These are phyloP conservation scores for Megalurothrips usitatus DNA, from an alignment of 2,888 invertebrate genomes.

Conservation along the genomic window DNA sequence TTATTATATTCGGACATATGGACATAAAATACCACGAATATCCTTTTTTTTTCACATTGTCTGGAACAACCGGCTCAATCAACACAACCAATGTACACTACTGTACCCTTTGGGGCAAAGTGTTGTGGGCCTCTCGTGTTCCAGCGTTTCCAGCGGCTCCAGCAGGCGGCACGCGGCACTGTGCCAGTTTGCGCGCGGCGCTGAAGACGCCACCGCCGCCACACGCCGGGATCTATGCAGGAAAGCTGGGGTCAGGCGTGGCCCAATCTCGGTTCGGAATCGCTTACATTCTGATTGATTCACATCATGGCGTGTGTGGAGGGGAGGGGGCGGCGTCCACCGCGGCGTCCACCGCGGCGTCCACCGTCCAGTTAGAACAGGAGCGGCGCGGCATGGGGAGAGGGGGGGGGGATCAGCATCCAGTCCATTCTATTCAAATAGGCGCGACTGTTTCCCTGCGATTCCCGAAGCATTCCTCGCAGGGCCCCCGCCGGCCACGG, in stretches of 20 bases:
- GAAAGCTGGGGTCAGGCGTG: too few relatives aligned
- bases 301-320: neutral
- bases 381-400: neutral
- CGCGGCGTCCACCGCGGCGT: neutral
- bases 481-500: neutral
- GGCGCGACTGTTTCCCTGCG: neutral
- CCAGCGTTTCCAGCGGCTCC: too few relatives aligned
- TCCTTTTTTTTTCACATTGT: too few relatives aligned
- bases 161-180: neutral
- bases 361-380: slow-evolving; percentile 5
- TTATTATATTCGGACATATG: too few relatives aligned
- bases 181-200: neutral
- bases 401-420: neutral
- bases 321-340: neutral
- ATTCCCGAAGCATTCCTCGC: neutral
- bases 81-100: too few relatives aligned
- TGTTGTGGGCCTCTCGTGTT: neutral
- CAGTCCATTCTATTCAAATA: slow-evolving; percentile 25
- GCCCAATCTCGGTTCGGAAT: too few relatives aligned
- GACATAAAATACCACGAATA: too few relatives aligned
- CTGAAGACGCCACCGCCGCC: too few relatives aligned
- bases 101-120: neutral
- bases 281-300: slow-evolving; percentile 1
- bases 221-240: too few relatives aligned
- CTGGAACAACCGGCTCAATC: too few relatives aligned